Evolutionary conservation across 1,140 invertebrate genomes (phyloP).

Genomic region (Dreissena rostriformis): DNA sequence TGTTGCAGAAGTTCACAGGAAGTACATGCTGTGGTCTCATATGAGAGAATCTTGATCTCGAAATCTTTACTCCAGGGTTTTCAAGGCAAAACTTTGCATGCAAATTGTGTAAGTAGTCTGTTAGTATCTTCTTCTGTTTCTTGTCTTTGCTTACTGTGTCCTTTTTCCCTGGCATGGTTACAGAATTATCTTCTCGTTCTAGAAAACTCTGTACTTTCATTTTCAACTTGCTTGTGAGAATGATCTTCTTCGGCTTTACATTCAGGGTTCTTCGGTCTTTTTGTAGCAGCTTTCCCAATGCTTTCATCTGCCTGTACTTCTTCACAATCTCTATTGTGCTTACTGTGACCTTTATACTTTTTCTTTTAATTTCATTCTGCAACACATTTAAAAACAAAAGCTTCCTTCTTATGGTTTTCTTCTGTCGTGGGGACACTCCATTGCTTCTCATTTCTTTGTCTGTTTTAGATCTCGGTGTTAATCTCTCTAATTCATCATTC

Average conservation of each 20-base stretch:
- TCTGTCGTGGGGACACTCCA: no score
- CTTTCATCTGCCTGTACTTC: conserved; percentile 33
- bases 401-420: conserved; percentile 8
- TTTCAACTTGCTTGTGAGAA: no score
- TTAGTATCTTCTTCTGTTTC: conserved; percentile 28
- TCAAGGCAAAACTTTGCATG: conserved; percentile 44
- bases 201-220: conserved; percentile 34
- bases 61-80: conserved; percentile 35
- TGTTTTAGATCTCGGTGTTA: no score
- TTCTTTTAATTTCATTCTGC: conserved; percentile 13
- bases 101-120: conserved; percentile 45
- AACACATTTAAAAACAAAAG: conserved; percentile 26
- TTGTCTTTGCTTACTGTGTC: conserved; percentile 14
- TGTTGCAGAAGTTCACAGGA: conserved; percentile 19
- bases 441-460: no score
- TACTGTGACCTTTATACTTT: neutral
- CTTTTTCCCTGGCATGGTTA: conserved; percentile 41
- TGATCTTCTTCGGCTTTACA: neutral
- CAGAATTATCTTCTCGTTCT: conserved; percentile 47
- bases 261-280: neutral
- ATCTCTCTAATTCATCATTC: no score
- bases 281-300: neutral
- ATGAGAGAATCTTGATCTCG: conserved; percentile 17
- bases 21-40: conserved; percentile 34
- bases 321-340: conserved; percentile 27